These are phyloP conservation scores for Amblyornis subalaris DNA, from an alignment of 2,113 vertebrate species.

Conservation along the genomic window DNA sequence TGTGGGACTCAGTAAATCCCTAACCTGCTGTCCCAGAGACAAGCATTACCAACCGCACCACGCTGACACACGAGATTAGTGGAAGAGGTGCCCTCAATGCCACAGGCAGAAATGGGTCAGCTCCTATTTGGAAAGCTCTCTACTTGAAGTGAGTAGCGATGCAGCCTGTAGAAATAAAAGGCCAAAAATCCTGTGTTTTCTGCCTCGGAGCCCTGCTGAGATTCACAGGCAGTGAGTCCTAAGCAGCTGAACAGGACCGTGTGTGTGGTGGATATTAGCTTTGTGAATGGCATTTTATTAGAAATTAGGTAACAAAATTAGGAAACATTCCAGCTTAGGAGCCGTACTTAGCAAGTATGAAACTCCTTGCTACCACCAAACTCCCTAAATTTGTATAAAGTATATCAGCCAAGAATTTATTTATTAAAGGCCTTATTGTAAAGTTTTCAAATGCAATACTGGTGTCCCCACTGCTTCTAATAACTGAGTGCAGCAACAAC, in stretches of 20 bases:
- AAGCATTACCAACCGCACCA: background rate
- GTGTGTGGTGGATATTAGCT: background rate
- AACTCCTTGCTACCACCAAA: background rate
- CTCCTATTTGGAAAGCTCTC: constrained; percentile 18
- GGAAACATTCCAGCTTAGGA: background rate
- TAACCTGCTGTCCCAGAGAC: constrained; percentile 44
- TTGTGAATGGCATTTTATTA: background rate
- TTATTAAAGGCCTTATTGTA: background rate
- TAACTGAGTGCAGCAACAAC: background rate
- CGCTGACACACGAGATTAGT: background rate
- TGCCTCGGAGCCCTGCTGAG: background rate
- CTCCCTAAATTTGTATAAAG: background rate
- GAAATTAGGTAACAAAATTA: background rate
- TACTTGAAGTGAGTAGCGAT: background rate
- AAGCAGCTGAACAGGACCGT: background rate
- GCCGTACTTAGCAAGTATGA: background rate
- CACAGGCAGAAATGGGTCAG: constrained; percentile 38
- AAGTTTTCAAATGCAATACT: background rate
- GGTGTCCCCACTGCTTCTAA: background rate
- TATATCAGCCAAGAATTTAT: background rate
- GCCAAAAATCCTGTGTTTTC: background rate
- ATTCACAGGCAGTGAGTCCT: background rate
- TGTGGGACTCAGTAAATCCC: constrained; percentile 1
- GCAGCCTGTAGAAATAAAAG: constrained; percentile 1
- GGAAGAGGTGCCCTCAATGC: background rate